phyloP scores from a whole-genome alignment of 2,888 invertebrate genomes.

The Tholera decimalis region DNA sequence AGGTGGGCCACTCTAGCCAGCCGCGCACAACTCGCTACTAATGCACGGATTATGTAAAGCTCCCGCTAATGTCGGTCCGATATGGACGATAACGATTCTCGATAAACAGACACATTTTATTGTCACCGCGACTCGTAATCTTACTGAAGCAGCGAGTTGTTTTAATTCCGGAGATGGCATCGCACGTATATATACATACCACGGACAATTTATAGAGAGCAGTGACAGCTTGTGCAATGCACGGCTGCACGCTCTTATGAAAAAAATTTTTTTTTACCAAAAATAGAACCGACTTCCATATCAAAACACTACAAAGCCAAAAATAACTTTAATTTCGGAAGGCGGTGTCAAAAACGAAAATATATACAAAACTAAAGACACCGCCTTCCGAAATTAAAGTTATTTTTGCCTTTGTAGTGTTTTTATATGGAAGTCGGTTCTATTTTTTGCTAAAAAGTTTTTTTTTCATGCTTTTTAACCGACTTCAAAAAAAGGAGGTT shows the following conservation, averaged over 20 bases:
- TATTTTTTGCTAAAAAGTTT: no score
- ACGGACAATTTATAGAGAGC: background rate
- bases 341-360: no score
- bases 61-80: conserved; percentile 14
- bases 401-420: no score
- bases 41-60: conserved; percentile 41
- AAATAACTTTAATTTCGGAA: no score
- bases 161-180: conserved; percentile 22
- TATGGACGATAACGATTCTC: conserved; percentile 35
- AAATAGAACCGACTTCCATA: background rate
- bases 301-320: no score
- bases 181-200: background rate
- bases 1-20: conserved; percentile 16
- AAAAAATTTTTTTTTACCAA: background rate
- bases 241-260: background rate
- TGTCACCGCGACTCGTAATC: conserved; percentile 31
- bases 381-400: no score
- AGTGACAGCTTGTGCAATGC: background rate
- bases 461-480: no score
- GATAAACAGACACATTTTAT: conserved; percentile 46
- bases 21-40: conserved; percentile 5
- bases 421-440: no score
- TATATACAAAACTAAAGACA: no score
- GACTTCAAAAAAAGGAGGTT: no score
- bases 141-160: conserved; percentile 46